Percentiles rank a stretch among this genome's conserved stretches.
phyloP scores from a whole-genome alignment of 2,888 invertebrate species.

The Nomada lathburiana region DNA sequence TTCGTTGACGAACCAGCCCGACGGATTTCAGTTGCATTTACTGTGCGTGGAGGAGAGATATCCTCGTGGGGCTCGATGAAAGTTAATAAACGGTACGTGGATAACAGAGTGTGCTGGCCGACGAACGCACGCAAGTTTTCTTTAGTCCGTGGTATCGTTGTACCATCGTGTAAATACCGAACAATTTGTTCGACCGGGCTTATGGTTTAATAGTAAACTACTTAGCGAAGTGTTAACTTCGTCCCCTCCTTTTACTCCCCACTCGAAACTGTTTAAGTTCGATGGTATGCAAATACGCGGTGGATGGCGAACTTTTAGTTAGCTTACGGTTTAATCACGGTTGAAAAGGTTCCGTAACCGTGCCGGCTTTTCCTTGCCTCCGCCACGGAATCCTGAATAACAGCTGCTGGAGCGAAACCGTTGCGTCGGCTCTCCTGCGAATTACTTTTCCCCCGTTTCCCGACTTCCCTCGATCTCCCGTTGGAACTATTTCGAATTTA shows the following conservation, averaged over 20 bases:
- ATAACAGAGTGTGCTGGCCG: not conserved
- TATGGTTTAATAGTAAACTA: conserved; percentile 51
- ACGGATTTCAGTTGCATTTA: not conserved
- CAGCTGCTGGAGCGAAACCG: not conserved
- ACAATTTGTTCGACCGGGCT: conserved; percentile 24
- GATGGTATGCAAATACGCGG: conserved; percentile 53
- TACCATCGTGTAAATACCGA: conserved; percentile 33
- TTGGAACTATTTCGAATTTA: not conserved
- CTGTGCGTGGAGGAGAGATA: conserved; percentile 1
- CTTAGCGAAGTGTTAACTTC: conserved; percentile 51
- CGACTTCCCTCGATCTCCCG: not conserved
- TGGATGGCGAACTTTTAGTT: conserved; percentile 48
- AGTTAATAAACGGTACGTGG: conserved; percentile 29
- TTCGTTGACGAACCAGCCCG: conserved; percentile 8
- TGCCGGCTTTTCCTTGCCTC: not conserved
- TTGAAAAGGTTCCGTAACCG: conserved; percentile 42
- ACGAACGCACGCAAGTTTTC: not conserved
- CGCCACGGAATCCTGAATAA: not conserved
- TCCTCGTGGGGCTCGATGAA: conserved; percentile 11
- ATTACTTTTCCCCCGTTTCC: not conserved
- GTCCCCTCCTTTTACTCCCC: not conserved
- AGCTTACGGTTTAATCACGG: conserved; percentile 44
- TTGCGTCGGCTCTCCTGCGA: not conserved
- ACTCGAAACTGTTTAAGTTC: conserved; percentile 40
- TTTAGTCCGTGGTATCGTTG: not conserved